These are phyloP conservation scores for Rallus limicola DNA, from an alignment of 2,113 vertebrate genomes.

Conservation along the genomic window DNA sequence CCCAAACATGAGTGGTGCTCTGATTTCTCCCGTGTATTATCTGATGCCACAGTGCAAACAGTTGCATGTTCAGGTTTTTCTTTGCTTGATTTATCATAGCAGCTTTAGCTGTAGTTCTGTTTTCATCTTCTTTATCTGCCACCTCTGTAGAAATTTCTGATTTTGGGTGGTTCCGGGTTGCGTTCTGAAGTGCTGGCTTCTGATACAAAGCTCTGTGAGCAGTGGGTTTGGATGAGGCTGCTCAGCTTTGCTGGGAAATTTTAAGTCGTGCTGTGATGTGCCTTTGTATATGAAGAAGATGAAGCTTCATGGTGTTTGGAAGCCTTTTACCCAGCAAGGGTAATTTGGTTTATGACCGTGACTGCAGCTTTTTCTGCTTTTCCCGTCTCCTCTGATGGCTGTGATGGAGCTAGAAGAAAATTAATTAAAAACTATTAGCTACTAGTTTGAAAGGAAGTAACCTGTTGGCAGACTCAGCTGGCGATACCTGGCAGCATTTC, in stretches of 20 bases:
- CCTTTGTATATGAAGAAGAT: neutral
- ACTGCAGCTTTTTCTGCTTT: neutral
- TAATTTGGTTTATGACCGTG: neutral
- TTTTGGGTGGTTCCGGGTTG: neutral
- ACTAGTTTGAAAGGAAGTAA: neutral
- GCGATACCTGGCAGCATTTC: neutral
- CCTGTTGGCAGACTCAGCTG: neutral
- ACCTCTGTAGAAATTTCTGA: neutral
- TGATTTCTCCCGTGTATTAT: neutral
- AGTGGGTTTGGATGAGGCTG: neutral
- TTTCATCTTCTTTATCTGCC: neutral
- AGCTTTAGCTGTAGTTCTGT: neutral
- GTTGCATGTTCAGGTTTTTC: neutral
- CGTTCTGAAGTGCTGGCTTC: neutral
- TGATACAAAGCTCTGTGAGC: neutral
- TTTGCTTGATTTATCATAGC: neutral
- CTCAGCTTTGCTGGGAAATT: neutral
- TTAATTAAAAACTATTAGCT: neutral
- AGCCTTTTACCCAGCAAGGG: neutral
- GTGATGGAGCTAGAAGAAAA: neutral
- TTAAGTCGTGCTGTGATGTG: neutral
- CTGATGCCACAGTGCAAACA: neutral
- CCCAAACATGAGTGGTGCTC: neutral
- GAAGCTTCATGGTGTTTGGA: neutral
- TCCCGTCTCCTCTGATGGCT: neutral